These are phyloP conservation scores for Xanthorhoe designata DNA, from an alignment of 2,888 invertebrate species.

Conservation along the genomic window DNA sequence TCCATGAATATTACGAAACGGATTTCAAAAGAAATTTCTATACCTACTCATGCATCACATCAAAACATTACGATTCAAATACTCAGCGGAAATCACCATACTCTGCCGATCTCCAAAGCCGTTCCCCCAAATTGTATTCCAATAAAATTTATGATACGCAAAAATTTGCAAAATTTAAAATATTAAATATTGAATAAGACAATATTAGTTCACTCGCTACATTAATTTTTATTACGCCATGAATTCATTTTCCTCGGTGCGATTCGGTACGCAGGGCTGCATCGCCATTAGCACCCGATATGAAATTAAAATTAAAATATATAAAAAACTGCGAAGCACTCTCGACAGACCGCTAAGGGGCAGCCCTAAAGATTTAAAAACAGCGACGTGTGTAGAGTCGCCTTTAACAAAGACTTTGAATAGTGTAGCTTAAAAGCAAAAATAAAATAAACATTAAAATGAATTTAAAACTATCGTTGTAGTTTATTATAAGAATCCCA, in stretches of 20 bases:
- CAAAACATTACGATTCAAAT: constrained; percentile 4
- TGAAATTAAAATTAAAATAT: constrained; percentile 86
- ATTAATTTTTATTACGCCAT: constrained; percentile 82
- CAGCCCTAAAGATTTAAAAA: constrained; percentile 78
- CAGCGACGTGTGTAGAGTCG: constrained; percentile 63
- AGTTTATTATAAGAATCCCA: no score
- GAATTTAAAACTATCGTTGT: no score
- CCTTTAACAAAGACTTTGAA: background rate
- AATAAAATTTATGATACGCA: constrained; percentile 78
- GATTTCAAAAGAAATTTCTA: background rate
- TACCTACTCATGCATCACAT: background rate
- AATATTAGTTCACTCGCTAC: constrained; percentile 85
- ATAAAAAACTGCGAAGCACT: constrained; percentile 82
- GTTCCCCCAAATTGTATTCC: constrained; percentile 46
- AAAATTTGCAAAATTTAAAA: constrained; percentile 74
- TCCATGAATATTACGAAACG: background rate
- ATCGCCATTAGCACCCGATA: constrained; percentile 83
- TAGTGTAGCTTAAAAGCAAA: background rate
- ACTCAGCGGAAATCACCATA: constrained; percentile 29
- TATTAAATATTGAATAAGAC: constrained; percentile 84
- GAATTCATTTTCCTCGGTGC: constrained; percentile 79
- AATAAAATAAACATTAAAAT: no score
- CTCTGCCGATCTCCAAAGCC: constrained; percentile 30
- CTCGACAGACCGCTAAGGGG: constrained; percentile 83
- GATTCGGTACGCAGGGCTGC: constrained; percentile 84